These are phyloP conservation scores for Chalcosyrphus nemorum DNA, from an alignment of 2,888 invertebrate species.

Conservation along the genomic window DNA sequence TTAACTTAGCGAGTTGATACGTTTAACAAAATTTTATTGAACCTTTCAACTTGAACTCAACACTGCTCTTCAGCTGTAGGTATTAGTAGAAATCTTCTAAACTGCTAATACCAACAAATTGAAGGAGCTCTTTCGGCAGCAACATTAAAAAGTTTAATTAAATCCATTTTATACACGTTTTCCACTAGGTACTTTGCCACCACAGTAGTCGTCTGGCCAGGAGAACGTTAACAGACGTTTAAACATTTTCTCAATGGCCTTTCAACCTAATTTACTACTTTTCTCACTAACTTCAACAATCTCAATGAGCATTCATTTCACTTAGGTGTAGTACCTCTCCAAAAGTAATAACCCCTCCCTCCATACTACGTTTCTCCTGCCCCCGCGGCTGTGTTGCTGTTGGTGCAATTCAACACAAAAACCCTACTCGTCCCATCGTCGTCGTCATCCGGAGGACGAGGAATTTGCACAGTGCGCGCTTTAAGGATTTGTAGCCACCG, in stretches of 20 bases:
- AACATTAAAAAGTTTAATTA: slow-evolving; percentile 55
- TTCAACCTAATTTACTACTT: slow-evolving; percentile 71
- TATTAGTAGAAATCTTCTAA: background rate
- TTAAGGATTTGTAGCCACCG: slow-evolving; percentile 44
- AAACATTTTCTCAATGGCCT: slow-evolving; percentile 64
- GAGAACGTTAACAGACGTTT: slow-evolving; percentile 53
- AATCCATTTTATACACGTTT: slow-evolving; percentile 35
- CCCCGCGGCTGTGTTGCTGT: slow-evolving; percentile 41
- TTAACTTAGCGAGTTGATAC: background rate
- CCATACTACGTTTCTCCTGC: slow-evolving; percentile 49
- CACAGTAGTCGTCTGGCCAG: slow-evolving; percentile 62
- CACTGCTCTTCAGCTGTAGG: background rate
- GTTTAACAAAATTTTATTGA: background rate
- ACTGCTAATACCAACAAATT: slow-evolving; percentile 1
- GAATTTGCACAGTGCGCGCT: slow-evolving; percentile 37
- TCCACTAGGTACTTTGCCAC: background rate
- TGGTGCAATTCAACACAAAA: slow-evolving; percentile 44
- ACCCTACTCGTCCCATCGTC: slow-evolving; percentile 5
- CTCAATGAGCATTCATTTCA: slow-evolving; percentile 70
- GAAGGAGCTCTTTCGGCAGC: background rate
- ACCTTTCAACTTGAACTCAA: background rate
- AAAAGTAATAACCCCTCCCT: slow-evolving; percentile 65
- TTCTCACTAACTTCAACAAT: slow-evolving; percentile 69
- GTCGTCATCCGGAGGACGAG: too few species aligned
- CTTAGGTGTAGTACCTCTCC: slow-evolving; percentile 62